These are phyloP conservation scores for Poliocrania exsul DNA, from an alignment of 2,797 vertebrate genomes.

Conservation along the genomic window DNA sequence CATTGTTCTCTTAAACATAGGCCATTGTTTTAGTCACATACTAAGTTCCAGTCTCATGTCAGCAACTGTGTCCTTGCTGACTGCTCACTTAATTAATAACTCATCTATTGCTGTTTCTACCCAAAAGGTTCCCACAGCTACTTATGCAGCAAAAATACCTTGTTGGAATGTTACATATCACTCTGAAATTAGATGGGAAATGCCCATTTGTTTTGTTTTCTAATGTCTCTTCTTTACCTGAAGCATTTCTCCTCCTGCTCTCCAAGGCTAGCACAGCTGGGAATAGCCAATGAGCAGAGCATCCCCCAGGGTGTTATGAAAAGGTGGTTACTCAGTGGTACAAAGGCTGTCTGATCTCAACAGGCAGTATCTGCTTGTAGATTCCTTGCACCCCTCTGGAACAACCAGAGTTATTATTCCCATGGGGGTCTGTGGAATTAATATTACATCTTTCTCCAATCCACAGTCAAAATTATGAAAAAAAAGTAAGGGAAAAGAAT, in stretches of 20 bases:
- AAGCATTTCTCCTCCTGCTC: not conserved
- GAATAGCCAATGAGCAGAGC: not conserved
- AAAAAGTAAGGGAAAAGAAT: rapidly evolving
- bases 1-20: no score
- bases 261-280: not conserved
- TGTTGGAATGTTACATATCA: not conserved
- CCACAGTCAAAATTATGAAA: not conserved
- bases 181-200: not conserved
- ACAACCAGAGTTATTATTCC: rapidly evolving
- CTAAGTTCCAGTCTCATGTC: no score
- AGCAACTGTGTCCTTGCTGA: no score
- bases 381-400: not conserved
- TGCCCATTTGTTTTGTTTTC: not conserved
- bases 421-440: rapidly evolving
- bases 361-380: not conserved
- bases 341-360: not conserved
- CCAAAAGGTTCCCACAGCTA: no score
- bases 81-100: no score
- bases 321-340: rapidly evolving
- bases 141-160: not conserved
- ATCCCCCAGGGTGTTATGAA: not conserved
- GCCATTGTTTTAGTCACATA: no score
- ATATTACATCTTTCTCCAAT: not conserved
- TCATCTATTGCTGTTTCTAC: no score
- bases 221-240: not conserved